These are phyloP conservation scores for Chymomyza caudatula DNA, from an alignment of 2,888 invertebrate species.

Conservation along the genomic window DNA sequence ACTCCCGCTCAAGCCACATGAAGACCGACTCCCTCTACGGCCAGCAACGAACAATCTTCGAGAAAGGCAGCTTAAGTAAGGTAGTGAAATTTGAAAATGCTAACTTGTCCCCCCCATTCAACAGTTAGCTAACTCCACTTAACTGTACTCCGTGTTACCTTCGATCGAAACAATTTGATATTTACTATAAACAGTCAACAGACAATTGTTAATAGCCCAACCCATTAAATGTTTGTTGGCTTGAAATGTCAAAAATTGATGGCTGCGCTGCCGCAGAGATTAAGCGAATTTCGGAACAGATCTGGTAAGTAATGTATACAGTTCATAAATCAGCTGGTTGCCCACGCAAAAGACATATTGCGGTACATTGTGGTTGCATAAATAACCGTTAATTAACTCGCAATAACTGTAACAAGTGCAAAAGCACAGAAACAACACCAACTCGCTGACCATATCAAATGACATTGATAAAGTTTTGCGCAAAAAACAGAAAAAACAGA, in stretches of 20 bases:
- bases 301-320: background rate
- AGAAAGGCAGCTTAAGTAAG: too few species aligned
- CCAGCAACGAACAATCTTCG: too few species aligned
- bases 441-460: conserved; percentile 11
- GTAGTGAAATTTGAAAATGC: too few species aligned
- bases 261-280: background rate
- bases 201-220: background rate
- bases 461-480: conserved; percentile 28
- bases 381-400: conserved; percentile 51
- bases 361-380: conserved; percentile 10
- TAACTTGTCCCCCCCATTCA: too few species aligned
- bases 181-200: background rate
- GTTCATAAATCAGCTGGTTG: background rate
- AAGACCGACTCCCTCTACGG: too few species aligned
- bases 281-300: background rate
- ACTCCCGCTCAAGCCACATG: too few species aligned
- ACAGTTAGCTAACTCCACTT: too few species aligned
- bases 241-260: background rate
- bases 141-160: too few species aligned
- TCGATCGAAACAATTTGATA: background rate
- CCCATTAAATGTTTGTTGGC: background rate
- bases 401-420: conserved; percentile 58
- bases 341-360: conserved; percentile 12
- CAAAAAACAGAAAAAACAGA: background rate
- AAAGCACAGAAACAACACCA: conserved; percentile 6